A percentile compares a stretch with the other conserved stretches of the same genome.
Conservation (phyloP, 2,113 vertebrate species). For the Dipodomys ordii region DNA sequence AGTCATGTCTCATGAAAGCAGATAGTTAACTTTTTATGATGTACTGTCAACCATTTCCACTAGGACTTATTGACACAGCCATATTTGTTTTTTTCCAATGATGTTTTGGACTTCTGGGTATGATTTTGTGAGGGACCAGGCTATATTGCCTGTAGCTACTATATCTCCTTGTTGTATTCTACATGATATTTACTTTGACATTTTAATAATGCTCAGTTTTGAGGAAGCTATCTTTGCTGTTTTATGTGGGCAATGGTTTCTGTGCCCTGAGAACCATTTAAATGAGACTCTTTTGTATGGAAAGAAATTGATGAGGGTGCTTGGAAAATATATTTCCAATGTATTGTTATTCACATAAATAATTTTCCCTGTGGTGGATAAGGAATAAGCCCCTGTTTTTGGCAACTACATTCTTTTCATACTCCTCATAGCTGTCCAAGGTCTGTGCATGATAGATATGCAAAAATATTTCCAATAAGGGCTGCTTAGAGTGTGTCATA, state of each 20-base stretch:
- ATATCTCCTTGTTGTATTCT: constrained; percentile 63
- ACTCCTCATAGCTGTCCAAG: constrained; percentile 12
- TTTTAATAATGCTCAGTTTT: constrained; percentile 77
- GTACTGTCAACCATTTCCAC: constrained; percentile 18
- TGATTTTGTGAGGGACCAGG: constrained; percentile 57
- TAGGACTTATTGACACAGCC: constrained; percentile 38
- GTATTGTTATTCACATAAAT: constrained; percentile 74
- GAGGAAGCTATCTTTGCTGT: constrained; percentile 60
- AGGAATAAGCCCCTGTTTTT: constrained; percentile 60
- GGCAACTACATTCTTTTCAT: constrained; percentile 60
- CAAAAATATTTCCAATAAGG: constrained; percentile 60
- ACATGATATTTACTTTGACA: constrained; percentile 75
- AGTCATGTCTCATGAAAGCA: constrained; percentile 15
- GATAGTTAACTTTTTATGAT: constrained; percentile 51
- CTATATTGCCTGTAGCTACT: constrained; percentile 1
- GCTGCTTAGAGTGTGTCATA: not conserved
- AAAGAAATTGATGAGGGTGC: constrained; percentile 67
- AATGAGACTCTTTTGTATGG: constrained; percentile 71
- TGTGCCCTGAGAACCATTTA: constrained; percentile 60
- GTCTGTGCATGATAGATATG: constrained; percentile 69
- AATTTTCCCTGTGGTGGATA: constrained; percentile 66
- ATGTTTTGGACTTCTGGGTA: constrained; percentile 64
- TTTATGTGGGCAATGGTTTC: constrained; percentile 63
- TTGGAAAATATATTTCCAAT: constrained; percentile 74
- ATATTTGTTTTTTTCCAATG: constrained; percentile 38